Evolutionary conservation across 2,113 vertebrate genomes (phyloP).

Genomic region (Antigone vipio): DNA sequence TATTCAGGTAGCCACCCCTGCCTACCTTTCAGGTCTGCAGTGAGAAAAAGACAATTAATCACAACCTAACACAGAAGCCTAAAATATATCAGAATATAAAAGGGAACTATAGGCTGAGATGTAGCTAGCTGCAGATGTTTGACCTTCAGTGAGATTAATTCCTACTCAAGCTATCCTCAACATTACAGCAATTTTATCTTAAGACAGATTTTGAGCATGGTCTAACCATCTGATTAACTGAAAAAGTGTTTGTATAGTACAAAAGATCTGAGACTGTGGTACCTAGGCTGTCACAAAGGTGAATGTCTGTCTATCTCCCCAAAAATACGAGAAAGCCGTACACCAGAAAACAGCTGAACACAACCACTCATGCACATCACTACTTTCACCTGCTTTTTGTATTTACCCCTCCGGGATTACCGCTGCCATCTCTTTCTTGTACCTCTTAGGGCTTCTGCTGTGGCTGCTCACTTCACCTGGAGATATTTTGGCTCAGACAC

Average conservation of each 20-base stretch:
- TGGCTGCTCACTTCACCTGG: neutral
- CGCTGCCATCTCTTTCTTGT: fast-evolving
- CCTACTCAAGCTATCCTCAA: neutral
- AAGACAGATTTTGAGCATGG: neutral
- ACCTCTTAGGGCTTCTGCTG: neutral
- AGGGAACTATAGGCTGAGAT: neutral
- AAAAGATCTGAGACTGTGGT: neutral
- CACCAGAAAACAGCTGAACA: neutral
- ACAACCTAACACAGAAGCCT: neutral
- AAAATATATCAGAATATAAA: neutral
- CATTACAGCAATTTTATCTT: neutral
- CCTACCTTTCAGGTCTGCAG: neutral
- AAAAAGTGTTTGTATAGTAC: neutral
- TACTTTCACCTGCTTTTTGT: neutral
- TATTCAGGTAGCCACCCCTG: neutral
- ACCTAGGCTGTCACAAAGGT: neutral
- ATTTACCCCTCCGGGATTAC: neutral
- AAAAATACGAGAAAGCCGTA: neutral
- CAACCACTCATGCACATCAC: neutral
- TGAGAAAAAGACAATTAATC: neutral
- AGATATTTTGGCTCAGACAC: neutral
- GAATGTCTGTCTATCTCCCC: neutral
- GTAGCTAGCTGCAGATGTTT: neutral
- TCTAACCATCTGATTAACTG: neutral
- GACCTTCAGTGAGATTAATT: neutral